Evolutionary conservation across 2,797 vertebrate species (phyloP), one percentile per base, ranked within the genome.

Genomic region (Echiichthys vipera): DNA sequence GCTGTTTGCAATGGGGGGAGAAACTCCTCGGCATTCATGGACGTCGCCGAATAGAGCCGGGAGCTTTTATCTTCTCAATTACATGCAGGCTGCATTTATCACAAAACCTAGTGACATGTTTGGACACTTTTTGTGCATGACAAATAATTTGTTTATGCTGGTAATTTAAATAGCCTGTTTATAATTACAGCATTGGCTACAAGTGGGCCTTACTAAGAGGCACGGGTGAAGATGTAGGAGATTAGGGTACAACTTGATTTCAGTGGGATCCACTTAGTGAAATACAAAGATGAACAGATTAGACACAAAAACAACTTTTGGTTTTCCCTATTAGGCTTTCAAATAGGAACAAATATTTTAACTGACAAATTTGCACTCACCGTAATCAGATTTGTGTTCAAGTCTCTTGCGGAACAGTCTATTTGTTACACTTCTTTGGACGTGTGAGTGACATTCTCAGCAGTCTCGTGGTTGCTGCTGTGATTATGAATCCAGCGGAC

Each of bases 11-110:
- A 83, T 79, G 83, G 82, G 84, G 78, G 79, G 81, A 65, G 86
- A 64, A 59, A 71, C 84, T 84, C 88, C 88, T 87, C 81, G 32
- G 89, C 84, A 89, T 94, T 92, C 91, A 91, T 89, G 80, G 81
- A 83, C 46, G 53, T 85, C 34, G 65, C 66, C 73, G 65, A 80
- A 85, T 78, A 50, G 87, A 91, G 80, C 83, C 9, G 17, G 64
- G 84, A 83, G 84, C 86, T 92, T 92, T 92, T 92, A 90, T 92
- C 90, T 92, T 86, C 81, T 81, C 80, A 86, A 86, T 88, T 87
- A 91, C 88, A 91, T 90, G 87, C 90, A 83, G 80, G 66, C 87
- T 73, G 87, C 86, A 75, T 88, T 91, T 56, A 90, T 86, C 83
- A 81, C 81, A 83, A 74, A 82, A 83, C 87, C 81, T 84, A 76